Conservation (phyloP, 2,888 invertebrate genomes). For the Escarpia spicata region DNA sequence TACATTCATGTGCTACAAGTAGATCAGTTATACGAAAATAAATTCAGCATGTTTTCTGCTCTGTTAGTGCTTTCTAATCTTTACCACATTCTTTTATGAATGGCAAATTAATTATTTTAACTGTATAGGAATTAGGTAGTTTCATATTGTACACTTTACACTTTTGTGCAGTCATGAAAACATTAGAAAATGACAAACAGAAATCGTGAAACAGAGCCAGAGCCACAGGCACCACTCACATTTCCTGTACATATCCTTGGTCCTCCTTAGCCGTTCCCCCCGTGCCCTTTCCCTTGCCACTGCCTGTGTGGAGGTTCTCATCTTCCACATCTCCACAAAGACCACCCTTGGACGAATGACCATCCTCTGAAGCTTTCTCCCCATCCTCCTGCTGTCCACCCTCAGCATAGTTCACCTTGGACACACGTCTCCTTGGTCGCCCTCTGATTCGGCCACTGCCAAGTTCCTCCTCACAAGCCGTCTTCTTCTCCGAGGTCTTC, state of each 20-base stretch:
- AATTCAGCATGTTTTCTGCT: background rate
- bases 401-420: background rate
- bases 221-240: background rate
- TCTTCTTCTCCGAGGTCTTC: background rate
- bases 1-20: no score
- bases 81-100: background rate
- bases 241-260: background rate
- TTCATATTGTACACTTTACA: background rate
- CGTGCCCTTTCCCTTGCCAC: background rate
- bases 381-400: slow-evolving; percentile 19
- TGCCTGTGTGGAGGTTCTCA: background rate
- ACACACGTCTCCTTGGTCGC: background rate
- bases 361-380: background rate
- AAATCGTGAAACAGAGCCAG: background rate
- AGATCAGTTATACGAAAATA: background rate
- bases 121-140: background rate
- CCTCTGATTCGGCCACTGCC: background rate
- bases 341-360: background rate
- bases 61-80: background rate
- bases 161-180: background rate
- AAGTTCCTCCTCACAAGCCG: background rate
- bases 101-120: background rate
- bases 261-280: background rate
- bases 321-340: background rate
- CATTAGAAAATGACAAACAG: background rate